Percentiles rank a stretch among this genome's conserved stretches.
These are phyloP conservation scores for Iphiclides podalirius DNA, from an alignment of 2,888 invertebrate species.

Conservation along the genomic window DNA sequence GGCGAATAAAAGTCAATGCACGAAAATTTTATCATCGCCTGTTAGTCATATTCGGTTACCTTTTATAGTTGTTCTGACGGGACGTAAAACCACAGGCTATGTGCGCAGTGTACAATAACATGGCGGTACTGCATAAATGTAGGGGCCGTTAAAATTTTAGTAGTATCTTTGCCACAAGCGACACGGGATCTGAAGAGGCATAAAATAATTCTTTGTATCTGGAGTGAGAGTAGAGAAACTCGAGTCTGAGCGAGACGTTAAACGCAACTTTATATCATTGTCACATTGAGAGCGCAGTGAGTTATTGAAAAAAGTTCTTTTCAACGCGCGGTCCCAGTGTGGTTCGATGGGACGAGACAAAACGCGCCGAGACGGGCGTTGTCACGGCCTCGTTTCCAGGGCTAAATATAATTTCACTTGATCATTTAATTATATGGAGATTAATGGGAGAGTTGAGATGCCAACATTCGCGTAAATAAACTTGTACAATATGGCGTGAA, in stretches of 20 bases:
- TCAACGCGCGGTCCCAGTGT: slow-evolving; percentile 40
- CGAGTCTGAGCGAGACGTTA: too few relatives aligned
- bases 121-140: too few relatives aligned
- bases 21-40: not conserved
- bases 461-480: slow-evolving; percentile 69
- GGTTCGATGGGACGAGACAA: slow-evolving; percentile 47
- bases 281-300: slow-evolving; percentile 18
- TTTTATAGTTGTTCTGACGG: slow-evolving; percentile 1
- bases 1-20: slow-evolving; percentile 1
- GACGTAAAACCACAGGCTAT: too few relatives aligned
- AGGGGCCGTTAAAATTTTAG: too few relatives aligned
- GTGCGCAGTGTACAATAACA: too few relatives aligned
- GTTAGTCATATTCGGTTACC: not conserved
- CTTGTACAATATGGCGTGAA: slow-evolving; percentile 55
- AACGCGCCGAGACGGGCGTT: slow-evolving; percentile 47
- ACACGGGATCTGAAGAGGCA: too few relatives aligned
- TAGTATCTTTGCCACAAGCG: too few relatives aligned
- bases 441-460: slow-evolving; percentile 69
- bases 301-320: slow-evolving; percentile 22
- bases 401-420: slow-evolving; percentile 78
- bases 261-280: slow-evolving; percentile 24
- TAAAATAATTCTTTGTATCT: too few relatives aligned
- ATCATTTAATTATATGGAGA: slow-evolving; percentile 79
- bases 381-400: slow-evolving; percentile 69
- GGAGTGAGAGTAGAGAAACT: too few relatives aligned